These are phyloP conservation scores for Oegoconia quadripuncta DNA, from an alignment of 2,888 invertebrate species.

Conservation along the genomic window DNA sequence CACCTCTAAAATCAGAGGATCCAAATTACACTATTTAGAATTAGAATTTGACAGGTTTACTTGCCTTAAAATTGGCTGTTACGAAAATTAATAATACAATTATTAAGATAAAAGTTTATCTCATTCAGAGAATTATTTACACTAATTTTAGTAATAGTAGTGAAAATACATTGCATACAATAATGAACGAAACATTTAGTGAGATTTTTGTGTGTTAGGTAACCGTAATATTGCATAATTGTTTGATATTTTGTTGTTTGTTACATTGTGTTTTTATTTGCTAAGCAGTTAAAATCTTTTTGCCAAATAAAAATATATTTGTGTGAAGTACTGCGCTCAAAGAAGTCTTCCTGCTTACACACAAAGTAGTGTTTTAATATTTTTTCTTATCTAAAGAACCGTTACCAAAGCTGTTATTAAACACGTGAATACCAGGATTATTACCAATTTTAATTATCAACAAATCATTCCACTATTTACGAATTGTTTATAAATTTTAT, in stretches of 20 bases:
- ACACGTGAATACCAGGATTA: too few species aligned
- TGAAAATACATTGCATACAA: slow-evolving; percentile 13
- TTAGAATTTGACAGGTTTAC: slow-evolving; percentile 49
- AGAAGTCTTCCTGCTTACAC: slow-evolving; percentile 33
- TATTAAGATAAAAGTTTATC: slow-evolving; percentile 25
- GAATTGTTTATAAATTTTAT: too few species aligned
- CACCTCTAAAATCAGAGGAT: too few species aligned
- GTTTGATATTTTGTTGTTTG: slow-evolving; percentile 4
- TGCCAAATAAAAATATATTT: slow-evolving; percentile 17
- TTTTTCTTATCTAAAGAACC: background rate
- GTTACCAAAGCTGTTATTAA: too few species aligned
- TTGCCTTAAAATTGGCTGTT: slow-evolving; percentile 71
- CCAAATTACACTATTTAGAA: background rate
- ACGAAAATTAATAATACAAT: slow-evolving; percentile 32
- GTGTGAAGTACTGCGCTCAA: slow-evolving; percentile 28
- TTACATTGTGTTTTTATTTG: slow-evolving; percentile 5
- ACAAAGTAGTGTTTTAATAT: slow-evolving; percentile 17
- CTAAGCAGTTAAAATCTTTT: slow-evolving; percentile 9
- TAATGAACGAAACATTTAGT: slow-evolving; percentile 23
- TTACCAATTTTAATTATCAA: too few species aligned
- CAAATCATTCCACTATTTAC: too few species aligned
- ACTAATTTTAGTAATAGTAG: slow-evolving; percentile 22
- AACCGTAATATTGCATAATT: background rate
- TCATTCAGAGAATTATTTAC: slow-evolving; percentile 33
- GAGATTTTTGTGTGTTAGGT: slow-evolving; percentile 19